Evolutionary conservation across 2,113 vertebrate species (phyloP).

Genomic region (Onychostoma macrolepis): DNA sequence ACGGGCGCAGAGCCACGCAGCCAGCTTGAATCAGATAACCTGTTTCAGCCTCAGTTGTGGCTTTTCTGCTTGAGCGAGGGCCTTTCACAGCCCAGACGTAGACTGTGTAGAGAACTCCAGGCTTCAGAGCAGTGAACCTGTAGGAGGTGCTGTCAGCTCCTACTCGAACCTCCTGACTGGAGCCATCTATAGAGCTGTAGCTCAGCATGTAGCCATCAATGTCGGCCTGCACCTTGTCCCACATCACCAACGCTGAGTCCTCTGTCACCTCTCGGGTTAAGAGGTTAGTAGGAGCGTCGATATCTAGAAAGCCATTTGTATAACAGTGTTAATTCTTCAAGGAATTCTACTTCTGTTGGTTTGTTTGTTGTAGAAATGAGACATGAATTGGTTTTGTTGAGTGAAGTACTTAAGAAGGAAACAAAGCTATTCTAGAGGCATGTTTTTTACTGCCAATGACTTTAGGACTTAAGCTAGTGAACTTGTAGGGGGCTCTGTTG

Average conservation of each 20-base stretch:
- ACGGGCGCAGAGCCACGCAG: neutral
- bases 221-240: slow-evolving; percentile 67
- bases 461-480: neutral
- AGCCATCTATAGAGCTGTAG: slow-evolving; percentile 67
- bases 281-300: slow-evolving; percentile 67
- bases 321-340: neutral
- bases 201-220: slow-evolving; percentile 73
- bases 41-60: slow-evolving; percentile 71
- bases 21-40: slow-evolving; percentile 61
- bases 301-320: slow-evolving; percentile 54
- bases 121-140: slow-evolving; percentile 72
- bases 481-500: neutral
- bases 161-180: slow-evolving; percentile 67
- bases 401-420: neutral
- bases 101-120: slow-evolving; percentile 76
- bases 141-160: slow-evolving; percentile 68
- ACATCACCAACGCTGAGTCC: slow-evolving; percentile 61
- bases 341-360: neutral
- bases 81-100: slow-evolving; percentile 79
- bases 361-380: neutral
- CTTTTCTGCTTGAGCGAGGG: slow-evolving; percentile 72
- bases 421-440: neutral
- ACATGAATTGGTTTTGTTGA: neutral
- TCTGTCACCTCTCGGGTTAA: slow-evolving; percentile 66
- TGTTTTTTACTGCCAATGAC: neutral